Base-by-base conservation (phyloP, 2,888 invertebrate genomes). In the Cistogaster globosa region DNA sequence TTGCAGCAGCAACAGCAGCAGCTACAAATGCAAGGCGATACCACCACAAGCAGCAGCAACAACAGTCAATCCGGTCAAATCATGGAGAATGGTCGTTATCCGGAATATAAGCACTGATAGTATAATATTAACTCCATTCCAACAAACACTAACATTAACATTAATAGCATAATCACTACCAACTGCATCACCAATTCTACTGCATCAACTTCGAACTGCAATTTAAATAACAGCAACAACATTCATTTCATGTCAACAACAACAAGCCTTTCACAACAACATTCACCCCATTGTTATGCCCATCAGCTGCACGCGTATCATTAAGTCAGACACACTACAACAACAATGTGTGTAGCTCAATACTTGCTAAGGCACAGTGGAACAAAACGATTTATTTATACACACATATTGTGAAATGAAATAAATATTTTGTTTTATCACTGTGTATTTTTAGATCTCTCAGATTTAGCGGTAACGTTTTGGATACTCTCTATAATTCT, bases 41-140 rank as follows among this genome's bases (percentile, higher is more conserved):
- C 91, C 92, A 84, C 84, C 78, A 90, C 91, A 90, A 91, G 91
- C 91, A 91, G 91, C 91, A 91, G 90, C 92, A 91, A 90, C 90
- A 90, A 91, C 91, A 92, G 90, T 89, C 91, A 92, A 91, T 91
- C 91, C 91, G 92, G 91, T 92, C 93, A 93, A 93, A 93, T 92
- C 93, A 93, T 93, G 94, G 94, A 93, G 94, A 94, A 93, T 91
- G 94, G 94, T 90, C 94, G 94, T 89, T 95, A 95, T 93, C 95
- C 95, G 92, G 96, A 96, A 94, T 96, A 96, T 94, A 96, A 95
- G 93, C 96, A 96, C 95, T 96, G 95, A 95, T 95, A 92, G 91
- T 92, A 90, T 88, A 88, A 87, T 80, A 81, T 62, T 65, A 86
- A 72, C 83, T 78, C 72, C 80, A 74, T 60, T 80, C 71, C 72